Evolutionary conservation across 2,797 vertebrate genomes (phyloP).

Genomic region (Graptemys geographica): DNA sequence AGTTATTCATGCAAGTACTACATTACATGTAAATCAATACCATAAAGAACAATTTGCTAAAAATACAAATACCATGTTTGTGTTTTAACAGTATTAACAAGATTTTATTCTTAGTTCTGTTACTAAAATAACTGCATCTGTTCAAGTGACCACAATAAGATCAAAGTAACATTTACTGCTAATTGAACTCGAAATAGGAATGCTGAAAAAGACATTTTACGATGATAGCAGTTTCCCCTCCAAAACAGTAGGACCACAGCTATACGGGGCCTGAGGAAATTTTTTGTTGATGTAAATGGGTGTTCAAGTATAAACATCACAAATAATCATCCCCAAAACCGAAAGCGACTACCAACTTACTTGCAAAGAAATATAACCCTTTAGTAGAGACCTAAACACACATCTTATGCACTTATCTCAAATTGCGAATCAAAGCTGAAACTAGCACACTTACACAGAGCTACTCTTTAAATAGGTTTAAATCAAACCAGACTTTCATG

Average conservation of each 20-base stretch:
- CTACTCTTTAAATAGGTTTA: slow-evolving; percentile 14
- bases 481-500: not conserved
- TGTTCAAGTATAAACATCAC: not conserved
- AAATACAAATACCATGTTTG: slow-evolving; percentile 71
- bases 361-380: not conserved
- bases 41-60: slow-evolving; percentile 71
- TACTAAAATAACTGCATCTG: slow-evolving; percentile 49
- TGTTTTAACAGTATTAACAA: slow-evolving; percentile 45
- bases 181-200: slow-evolving; percentile 18
- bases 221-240: not conserved
- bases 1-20: slow-evolving; percentile 65
- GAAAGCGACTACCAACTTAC: slow-evolving; percentile 53
- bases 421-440: slow-evolving; percentile 28
- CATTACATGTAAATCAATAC: slow-evolving; percentile 68
- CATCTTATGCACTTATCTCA: slow-evolving; percentile 23
- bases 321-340: slow-evolving; percentile 35
- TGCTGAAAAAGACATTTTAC: not conserved
- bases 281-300: not conserved
- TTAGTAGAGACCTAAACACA: not conserved
- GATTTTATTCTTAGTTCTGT: slow-evolving; percentile 23
- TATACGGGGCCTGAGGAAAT: not conserved
- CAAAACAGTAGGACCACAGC: not conserved
- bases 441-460: not conserved
- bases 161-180: not conserved
- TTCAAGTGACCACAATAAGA: not conserved